Conservation (phyloP, 2,797 vertebrate genomes). For the Aphelocoma californica region DNA sequence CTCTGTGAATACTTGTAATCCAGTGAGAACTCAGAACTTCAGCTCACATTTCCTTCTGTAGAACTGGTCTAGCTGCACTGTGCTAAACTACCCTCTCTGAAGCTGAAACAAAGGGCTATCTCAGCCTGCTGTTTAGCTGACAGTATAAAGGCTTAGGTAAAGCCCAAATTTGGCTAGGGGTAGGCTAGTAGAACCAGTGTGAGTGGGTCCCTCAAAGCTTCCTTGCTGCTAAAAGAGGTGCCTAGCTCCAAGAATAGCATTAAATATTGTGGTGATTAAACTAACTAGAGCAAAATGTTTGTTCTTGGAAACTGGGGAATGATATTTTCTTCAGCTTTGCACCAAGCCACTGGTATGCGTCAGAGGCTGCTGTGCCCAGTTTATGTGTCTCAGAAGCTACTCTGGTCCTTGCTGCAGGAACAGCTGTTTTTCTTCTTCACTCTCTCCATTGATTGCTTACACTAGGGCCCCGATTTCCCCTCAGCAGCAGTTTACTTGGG, state of each 20-base stretch:
- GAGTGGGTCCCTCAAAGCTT: background rate
- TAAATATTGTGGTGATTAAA: background rate
- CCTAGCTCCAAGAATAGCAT: background rate
- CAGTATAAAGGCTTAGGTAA: background rate
- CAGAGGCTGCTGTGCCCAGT: slow-evolving; percentile 39
- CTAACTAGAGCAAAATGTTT: slow-evolving; percentile 1
- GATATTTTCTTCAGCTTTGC: slow-evolving; percentile 40
- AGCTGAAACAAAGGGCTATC: background rate
- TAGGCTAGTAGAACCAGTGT: background rate
- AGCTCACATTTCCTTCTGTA: background rate
- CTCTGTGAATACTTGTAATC: background rate
- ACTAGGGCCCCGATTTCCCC: background rate
- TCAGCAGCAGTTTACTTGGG: slow-evolving; percentile 20
- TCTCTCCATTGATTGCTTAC: slow-evolving; percentile 17
- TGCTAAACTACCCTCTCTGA: background rate
- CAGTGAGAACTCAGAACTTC: background rate
- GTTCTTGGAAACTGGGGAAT: slow-evolving; percentile 6
- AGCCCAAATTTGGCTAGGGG: background rate
- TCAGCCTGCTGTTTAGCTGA: background rate
- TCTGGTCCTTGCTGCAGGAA: slow-evolving; percentile 27
- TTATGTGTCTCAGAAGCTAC: background rate
- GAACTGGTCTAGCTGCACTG: background rate
- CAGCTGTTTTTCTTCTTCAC: slow-evolving; percentile 47
- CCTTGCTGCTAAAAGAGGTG: background rate
- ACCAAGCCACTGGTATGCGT: slow-evolving; percentile 3